Evolutionary conservation across 2,113 vertebrate genomes (phyloP).

Genomic region (Pollimyrus isidori): DNA sequence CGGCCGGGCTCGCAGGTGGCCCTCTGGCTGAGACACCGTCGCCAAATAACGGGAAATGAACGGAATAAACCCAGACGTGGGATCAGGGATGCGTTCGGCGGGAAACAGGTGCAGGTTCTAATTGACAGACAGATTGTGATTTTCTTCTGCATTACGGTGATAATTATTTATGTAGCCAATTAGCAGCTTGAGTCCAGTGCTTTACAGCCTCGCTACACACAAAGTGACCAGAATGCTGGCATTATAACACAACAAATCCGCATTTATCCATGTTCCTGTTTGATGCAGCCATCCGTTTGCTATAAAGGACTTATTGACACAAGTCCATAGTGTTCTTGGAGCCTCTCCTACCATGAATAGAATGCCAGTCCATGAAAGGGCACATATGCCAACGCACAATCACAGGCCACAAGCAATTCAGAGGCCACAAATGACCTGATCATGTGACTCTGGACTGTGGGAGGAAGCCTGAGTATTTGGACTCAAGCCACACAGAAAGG

Average conservation of each 20-base stretch:
- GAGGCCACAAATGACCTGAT: neutral
- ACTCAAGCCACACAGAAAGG: neutral
- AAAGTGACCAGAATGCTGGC: neutral
- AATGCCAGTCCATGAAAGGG: neutral
- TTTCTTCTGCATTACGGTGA: neutral
- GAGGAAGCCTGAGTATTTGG: neutral
- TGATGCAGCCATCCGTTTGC: neutral
- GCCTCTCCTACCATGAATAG: neutral
- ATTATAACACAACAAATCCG: neutral
- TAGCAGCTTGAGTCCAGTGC: neutral
- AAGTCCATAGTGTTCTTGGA: neutral
- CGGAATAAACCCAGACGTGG: neutral
- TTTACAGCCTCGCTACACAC: neutral
- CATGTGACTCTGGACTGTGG: neutral
- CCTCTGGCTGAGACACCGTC: neutral
- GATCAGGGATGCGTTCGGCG: neutral
- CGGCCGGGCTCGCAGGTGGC: slow-evolving; percentile 37
- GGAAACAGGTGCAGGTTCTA: neutral
- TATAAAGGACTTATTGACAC: neutral
- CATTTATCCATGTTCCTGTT: neutral
- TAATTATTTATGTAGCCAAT: slow-evolving; percentile 9
- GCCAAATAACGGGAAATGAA: neutral
- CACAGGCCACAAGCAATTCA: neutral
- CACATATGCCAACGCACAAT: neutral
- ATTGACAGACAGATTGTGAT: neutral